Conservation (phyloP, 92 coral and sea anemone genomes). For the Palythoa heliodiscus region DNA sequence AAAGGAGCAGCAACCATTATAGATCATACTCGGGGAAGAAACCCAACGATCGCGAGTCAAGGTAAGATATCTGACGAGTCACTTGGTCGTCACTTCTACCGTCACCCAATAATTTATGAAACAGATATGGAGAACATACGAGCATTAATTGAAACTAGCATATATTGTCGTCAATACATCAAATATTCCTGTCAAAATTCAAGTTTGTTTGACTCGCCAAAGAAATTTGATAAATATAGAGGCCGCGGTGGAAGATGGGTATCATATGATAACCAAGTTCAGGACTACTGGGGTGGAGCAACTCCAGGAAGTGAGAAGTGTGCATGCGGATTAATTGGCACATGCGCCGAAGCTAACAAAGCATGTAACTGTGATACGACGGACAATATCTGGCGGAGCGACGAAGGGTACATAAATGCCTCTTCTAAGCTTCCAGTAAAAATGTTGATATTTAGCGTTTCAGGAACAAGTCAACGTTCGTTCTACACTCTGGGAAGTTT, state of each 20-base stretch:
- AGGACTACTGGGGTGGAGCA: conserved; percentile 92
- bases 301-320: conserved; percentile 78
- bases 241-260: conserved; percentile 94
- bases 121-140: conserved; percentile 50
- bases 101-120: conserved; percentile 60
- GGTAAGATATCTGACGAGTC: conserved; percentile 41
- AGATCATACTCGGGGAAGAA: conserved; percentile 57
- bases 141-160: conserved; percentile 69
- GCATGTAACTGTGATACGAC: conserved; percentile 76
- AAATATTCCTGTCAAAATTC: conserved; percentile 75
- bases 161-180: conserved; percentile 74
- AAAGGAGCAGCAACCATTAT: conserved; percentile 77
- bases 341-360: conserved; percentile 65
- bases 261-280: conserved; percentile 71
- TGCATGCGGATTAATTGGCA: conserved; percentile 73
- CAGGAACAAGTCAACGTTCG: conserved; percentile 62
- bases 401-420: conserved; percentile 71
- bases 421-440: conserved; percentile 69
- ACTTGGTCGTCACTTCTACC: conserved; percentile 41
- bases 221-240: conserved; percentile 50
- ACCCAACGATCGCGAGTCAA: conserved; percentile 53
- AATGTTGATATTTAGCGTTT: conserved; percentile 67
- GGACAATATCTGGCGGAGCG: conserved; percentile 69
- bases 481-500: conserved; percentile 68
- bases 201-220: conserved; percentile 74